phyloP scores from a whole-genome alignment of 2,797 vertebrate species.

The Pipistrellus nathusii region DNA sequence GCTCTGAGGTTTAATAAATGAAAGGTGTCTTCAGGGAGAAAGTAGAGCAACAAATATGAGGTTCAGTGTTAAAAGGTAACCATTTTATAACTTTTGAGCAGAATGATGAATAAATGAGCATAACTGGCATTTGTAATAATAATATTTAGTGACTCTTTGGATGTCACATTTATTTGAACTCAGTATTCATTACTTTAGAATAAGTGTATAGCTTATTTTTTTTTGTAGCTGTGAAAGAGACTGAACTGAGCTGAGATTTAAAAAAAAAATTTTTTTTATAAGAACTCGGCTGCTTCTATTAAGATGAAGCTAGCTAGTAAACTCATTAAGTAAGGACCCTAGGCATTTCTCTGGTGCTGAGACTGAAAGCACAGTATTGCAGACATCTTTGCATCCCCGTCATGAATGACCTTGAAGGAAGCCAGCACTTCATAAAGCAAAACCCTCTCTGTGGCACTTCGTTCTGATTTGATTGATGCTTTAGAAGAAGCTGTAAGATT shows the following conservation, averaged over 20 bases:
- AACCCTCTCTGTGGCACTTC: constrained; percentile 62
- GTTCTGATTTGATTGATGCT: constrained; percentile 60
- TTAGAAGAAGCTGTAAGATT: constrained; percentile 66
- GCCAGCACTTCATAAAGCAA: constrained; percentile 70
- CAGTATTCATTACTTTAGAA: constrained; percentile 51
- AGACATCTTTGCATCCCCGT: constrained; percentile 26
- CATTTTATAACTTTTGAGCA: constrained; percentile 47
- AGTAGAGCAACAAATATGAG: constrained; percentile 16
- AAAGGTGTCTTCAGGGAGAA: constrained; percentile 48
- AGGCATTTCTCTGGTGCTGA: constrained; percentile 59
- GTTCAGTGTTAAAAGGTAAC: constrained; percentile 57
- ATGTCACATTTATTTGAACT: constrained; percentile 59
- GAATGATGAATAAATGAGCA: constrained; percentile 55
- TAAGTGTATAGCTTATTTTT: constrained; percentile 43
- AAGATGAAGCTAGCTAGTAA: constrained; percentile 73
- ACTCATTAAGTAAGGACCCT: constrained; percentile 77
- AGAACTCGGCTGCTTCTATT: constrained; percentile 65
- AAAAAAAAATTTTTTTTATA: not conserved
- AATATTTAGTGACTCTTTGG: constrained; percentile 23
- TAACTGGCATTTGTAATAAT: constrained; percentile 14
- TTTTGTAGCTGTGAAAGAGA: constrained; percentile 60
- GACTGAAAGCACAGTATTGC: constrained; percentile 43
- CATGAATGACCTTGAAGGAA: constrained; percentile 72
- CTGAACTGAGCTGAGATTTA: constrained; percentile 48
- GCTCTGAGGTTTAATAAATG: constrained; percentile 35